Evolutionary conservation across 2,797 vertebrate genomes (phyloP), one percentile per base, ranked within the genome.

Genomic region (Chromis chromis): DNA sequence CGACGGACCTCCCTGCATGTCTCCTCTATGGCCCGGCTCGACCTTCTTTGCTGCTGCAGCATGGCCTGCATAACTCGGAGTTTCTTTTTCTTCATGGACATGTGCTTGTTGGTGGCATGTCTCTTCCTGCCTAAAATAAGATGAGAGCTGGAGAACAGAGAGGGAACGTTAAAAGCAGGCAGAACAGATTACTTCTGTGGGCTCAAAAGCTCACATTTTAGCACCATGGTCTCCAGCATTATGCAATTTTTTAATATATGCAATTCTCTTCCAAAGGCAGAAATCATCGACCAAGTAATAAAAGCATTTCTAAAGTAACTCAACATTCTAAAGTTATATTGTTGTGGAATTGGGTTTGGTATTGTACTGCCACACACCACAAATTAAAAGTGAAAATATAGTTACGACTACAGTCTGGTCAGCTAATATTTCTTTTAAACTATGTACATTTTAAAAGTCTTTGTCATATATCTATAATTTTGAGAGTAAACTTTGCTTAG

Each of bases 1-100:
- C 97, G 94, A 25, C 97, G 96, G 19, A 97, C 96, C 92, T 99
- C 98, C 31, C 96, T 92, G 83, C 97, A 98, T 0, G 96, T 97
- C 91, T 99, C 98, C 89, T 99, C 98, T 81, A 98, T 91, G 17
- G 98, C 97, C 19, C 95, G 95, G 74, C 96, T 96, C 66, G 97
- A 94, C 88, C 93, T 94, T 83, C 89, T 96, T 67, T 99, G 98
- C 79, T 99, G 97, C 84, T 96, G 95, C 83, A 99, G 88, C 97
- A 98, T 97, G 63, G 96, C 95, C 84, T 97, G 96, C 96, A 99
- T 96, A 74, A 99, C 81, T 67, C 94, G 95, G 81, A 99, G 90
- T 81, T 99, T 98, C 94, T 96, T 96, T 81, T 90, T 96, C 79
- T 96, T 97, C 66, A 95, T 61, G 21, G 83, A 86, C 25, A 96